A percentile compares a stretch with the other conserved stretches of the same genome.
phyloP scores from a whole-genome alignment of 1,140 invertebrate species.

The Psilanteris sp. region DNA sequence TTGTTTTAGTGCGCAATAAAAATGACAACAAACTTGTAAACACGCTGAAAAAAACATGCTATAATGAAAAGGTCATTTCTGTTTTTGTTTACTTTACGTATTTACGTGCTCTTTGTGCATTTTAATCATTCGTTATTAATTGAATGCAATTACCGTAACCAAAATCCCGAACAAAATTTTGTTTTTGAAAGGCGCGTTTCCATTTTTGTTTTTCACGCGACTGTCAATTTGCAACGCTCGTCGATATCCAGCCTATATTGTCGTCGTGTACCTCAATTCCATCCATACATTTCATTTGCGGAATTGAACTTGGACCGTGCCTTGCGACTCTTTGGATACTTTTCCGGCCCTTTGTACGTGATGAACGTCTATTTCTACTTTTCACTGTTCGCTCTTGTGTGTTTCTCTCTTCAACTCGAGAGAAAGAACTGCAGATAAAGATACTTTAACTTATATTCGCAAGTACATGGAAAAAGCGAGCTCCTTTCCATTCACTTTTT shows the following conservation, averaged over 20 bases:
- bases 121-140: too few species aligned
- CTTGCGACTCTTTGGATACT: slow-evolving; percentile 1
- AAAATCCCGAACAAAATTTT: background rate
- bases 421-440: slow-evolving; percentile 15
- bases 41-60: too few species aligned
- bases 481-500: slow-evolving; percentile 38
- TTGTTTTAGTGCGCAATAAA: too few species aligned
- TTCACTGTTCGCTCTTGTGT: slow-evolving; percentile 2
- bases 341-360: slow-evolving; percentile 20
- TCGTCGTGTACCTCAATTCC: slow-evolving; percentile 23
- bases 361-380: slow-evolving; percentile 43
- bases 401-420: slow-evolving; percentile 6
- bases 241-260: slow-evolving; percentile 11
- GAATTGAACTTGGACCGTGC: slow-evolving; percentile 1
- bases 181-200: background rate
- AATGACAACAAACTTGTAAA: too few species aligned
- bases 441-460: slow-evolving; percentile 42
- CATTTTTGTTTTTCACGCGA: background rate
- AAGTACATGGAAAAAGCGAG: slow-evolving; percentile 23
- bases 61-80: too few species aligned
- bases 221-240: slow-evolving; percentile 1
- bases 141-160: too few species aligned
- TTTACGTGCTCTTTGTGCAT: too few species aligned
- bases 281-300: slow-evolving; percentile 22
- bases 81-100: too few species aligned